A percentile compares a stretch with the other conserved stretches of the same genome.
Evolutionary conservation across 2,888 invertebrate species (phyloP).

Genomic region (Metallyticus violacea): DNA sequence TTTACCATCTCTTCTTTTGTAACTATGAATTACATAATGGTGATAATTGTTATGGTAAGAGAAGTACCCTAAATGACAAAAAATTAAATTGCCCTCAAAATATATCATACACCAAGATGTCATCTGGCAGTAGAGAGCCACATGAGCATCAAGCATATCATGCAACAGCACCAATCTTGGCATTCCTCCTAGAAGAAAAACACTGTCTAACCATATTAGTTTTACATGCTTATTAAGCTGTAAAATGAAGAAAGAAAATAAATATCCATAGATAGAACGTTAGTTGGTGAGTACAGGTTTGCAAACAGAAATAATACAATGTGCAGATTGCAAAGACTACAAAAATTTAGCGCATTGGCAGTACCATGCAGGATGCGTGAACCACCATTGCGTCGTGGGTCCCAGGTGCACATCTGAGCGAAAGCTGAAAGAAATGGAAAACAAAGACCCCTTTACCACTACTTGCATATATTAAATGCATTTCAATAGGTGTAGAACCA

Average conservation of each 20-base stretch:
- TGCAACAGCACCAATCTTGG: neutral
- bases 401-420: conserved; percentile 41
- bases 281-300: conserved; percentile 19
- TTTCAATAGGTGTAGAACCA: neutral
- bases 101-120: neutral
- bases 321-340: conserved; percentile 21
- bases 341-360: conserved; percentile 28
- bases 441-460: conserved; percentile 30
- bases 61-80: neutral
- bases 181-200: conserved; percentile 19
- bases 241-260: conserved; percentile 21
- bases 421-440: conserved; percentile 39
- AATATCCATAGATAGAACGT: neutral
- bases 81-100: neutral
- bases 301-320: conserved; percentile 17
- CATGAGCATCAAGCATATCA: neutral
- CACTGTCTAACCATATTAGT: conserved; percentile 16
- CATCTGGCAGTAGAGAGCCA: neutral
- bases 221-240: conserved; percentile 30
- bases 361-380: conserved; percentile 36
- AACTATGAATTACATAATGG: neutral
- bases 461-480: neutral
- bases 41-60: neutral
- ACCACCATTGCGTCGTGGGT: conserved; percentile 37
- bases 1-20: neutral